These are phyloP conservation scores for Macrotis lagotis DNA, from an alignment of 2,113 vertebrate species.

Conservation along the genomic window DNA sequence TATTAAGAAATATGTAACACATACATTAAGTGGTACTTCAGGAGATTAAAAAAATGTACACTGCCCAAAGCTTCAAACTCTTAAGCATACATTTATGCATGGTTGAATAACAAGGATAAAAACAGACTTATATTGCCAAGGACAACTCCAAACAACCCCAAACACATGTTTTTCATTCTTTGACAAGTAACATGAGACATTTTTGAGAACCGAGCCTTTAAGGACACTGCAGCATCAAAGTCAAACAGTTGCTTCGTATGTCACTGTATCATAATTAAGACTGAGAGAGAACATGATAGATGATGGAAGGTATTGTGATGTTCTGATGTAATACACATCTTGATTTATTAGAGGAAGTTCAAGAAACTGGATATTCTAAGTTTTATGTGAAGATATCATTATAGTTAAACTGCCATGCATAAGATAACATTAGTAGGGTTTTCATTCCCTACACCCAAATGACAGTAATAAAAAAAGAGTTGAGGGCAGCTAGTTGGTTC, in stretches of 20 bases:
- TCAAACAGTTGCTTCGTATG: neutral
- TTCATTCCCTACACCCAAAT: neutral
- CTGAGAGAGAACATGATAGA: neutral
- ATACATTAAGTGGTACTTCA: neutral
- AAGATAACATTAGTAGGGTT: neutral
- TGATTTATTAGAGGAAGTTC: neutral
- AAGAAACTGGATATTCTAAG: neutral
- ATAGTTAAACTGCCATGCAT: neutral
- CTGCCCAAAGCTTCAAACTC: neutral
- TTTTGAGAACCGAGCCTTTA: neutral
- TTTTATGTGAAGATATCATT: neutral
- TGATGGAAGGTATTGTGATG: neutral
- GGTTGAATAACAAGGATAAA: neutral
- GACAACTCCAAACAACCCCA: neutral
- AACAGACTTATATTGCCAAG: neutral
- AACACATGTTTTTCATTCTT: neutral
- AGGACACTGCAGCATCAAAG: conserved; percentile 32
- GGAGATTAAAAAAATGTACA: neutral
- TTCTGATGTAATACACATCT: neutral
- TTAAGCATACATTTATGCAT: neutral
- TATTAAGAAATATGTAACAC: neutral
- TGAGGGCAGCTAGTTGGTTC: neutral
- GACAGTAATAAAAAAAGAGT: neutral
- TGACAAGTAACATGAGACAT: neutral
- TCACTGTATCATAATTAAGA: neutral